Evolutionary conservation across 2,113 vertebrate genomes (phyloP).

Genomic region (Stercorarius parasiticus): DNA sequence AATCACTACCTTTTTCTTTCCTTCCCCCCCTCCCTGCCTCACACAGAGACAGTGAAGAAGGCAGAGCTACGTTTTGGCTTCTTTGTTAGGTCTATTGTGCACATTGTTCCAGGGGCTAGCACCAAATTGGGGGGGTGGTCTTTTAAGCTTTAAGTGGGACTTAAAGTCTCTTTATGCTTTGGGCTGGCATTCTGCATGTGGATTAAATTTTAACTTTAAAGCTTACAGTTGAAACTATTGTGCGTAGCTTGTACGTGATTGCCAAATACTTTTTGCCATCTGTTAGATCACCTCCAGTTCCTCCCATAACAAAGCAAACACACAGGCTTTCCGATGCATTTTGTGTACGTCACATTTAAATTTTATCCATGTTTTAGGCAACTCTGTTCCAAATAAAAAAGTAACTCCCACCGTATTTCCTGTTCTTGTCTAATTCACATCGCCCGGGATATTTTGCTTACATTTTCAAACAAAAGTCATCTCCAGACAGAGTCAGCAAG

Average conservation of each 20-base stretch:
- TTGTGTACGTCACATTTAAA: background rate
- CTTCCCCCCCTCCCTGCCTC: background rate
- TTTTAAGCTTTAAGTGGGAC: constrained; percentile 43
- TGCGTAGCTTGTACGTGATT: background rate
- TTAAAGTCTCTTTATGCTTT: constrained; percentile 24
- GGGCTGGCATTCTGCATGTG: constrained; percentile 18
- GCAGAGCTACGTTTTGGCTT: constrained; percentile 79
- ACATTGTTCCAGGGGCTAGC: background rate
- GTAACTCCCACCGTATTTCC: background rate
- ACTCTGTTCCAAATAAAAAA: background rate
- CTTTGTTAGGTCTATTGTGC: constrained; percentile 18
- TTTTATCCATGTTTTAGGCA: background rate
- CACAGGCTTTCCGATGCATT: background rate
- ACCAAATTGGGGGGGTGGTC: background rate
- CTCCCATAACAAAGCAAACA: constrained; percentile 8
- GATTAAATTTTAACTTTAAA: constrained; percentile 61
- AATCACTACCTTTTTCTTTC: constrained; percentile 80
- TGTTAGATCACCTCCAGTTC: constrained; percentile 54
- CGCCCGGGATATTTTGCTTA: background rate
- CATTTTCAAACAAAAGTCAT: background rate
- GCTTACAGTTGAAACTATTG: constrained; percentile 43
- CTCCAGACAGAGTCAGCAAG: background rate
- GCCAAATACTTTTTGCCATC: constrained; percentile 56
- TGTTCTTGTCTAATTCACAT: background rate
- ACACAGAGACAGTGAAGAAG: constrained; percentile 85